Base-by-base conservation (phyloP, 2,797 vertebrate genomes). In the Microcaecilia unicolor region DNA sequence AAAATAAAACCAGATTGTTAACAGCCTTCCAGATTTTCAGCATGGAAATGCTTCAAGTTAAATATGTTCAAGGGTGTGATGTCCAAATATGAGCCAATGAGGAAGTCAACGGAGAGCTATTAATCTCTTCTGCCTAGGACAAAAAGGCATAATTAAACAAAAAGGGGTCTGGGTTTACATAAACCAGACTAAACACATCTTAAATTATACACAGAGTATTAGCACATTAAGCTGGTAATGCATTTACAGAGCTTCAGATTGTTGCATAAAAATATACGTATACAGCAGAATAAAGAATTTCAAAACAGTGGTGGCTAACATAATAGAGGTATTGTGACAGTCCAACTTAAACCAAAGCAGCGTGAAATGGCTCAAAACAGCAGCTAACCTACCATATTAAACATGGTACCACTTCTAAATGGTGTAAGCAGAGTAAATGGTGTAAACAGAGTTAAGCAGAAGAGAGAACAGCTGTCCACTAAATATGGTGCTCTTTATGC, bases 101-200 rank as follows among this genome's bases (percentile, higher is more conserved):
- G 19, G n/a, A 34, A 27, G 30, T 11, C 37, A 36, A 58, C n/a
- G n/a, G n/a, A n/a, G n/a, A n/a, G n/a, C n/a, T 17, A 15, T 28
- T 46, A 29, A 44, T 25, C 30, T n/a, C 8, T 8, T 28, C 18
- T 15, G 28, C 31, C 7, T 40, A 31, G 40, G 54, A 33, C n/a
- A 37, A 27, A n/a, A 38, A n/a, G 3, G 29, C 31, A 21, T 21
- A 30, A 25, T 25, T 15, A 1, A 45, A 28, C 17, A 26, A 0
- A n/a, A 1, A 37, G 35, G n/a, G 4, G 1, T 8, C 11, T 8
- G 1, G 8, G 25, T 29, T 37, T 9, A 6, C 4, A 25, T 24
- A 28, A n/a, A 9, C 47, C 57, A 47, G 35, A 44, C 15, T 44
- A 58, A 51, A n/a, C n/a, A n/a, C n/a, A n/a, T n/a, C n/a, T n/a